Percentiles rank a stretch among this genome's conserved stretches.
These are phyloP conservation scores for Drosophila borealis DNA, from an alignment of 2,888 invertebrate species.

Conservation along the genomic window DNA sequence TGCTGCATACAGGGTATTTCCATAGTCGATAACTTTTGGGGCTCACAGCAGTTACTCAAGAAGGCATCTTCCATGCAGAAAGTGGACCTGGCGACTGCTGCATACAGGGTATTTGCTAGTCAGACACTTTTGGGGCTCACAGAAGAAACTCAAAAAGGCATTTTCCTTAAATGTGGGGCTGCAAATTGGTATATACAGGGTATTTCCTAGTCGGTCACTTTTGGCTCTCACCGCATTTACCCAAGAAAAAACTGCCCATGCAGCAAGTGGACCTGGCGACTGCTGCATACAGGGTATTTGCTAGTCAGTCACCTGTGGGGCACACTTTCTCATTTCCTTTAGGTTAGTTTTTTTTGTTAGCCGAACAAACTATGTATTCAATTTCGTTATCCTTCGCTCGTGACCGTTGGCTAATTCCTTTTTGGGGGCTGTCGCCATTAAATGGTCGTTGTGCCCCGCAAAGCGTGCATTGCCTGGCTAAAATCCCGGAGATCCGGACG, in stretches of 20 bases:
- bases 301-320: background rate
- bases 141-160: no score
- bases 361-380: conserved; percentile 54
- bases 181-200: background rate
- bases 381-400: conserved; percentile 41
- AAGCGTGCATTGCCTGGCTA: conserved; percentile 48
- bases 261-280: no score
- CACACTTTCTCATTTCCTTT: background rate
- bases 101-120: background rate
- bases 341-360: background rate
- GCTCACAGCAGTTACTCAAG: no score
- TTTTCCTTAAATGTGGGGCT: no score
- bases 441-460: conserved; percentile 60
- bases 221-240: no score
- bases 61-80: no score
- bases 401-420: conserved; percentile 56
- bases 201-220: background rate
- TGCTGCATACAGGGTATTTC: background rate
- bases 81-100: no score
- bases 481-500: conserved; percentile 25
- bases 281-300: background rate
- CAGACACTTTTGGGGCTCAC: background rate
- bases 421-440: conserved; percentile 61
- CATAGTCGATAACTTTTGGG: no score
- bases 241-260: no score